These are phyloP conservation scores for Alligator mississippiensis DNA, from an alignment of 2,113 vertebrate genomes.

Conservation along the genomic window DNA sequence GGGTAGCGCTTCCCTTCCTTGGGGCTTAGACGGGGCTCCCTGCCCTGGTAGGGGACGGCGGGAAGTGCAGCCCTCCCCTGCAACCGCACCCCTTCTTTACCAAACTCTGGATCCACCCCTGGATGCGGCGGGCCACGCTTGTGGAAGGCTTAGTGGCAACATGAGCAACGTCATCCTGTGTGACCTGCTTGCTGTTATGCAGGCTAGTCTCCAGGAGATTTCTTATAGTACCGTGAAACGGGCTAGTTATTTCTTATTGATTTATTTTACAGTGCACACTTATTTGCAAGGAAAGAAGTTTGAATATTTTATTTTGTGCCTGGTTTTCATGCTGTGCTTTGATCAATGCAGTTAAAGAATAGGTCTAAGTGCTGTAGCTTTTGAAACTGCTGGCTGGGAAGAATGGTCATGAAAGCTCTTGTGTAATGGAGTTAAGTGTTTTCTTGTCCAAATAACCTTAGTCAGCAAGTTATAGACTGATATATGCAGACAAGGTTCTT, in stretches of 20 bases:
- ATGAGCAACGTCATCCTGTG: not conserved
- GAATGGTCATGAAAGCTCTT: not conserved
- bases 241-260: not conserved
- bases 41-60: no score
- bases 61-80: no score
- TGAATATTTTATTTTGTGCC: not conserved
- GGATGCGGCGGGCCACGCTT: not conserved
- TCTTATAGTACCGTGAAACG: not conserved
- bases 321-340: not conserved
- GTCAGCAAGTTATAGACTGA: no score
- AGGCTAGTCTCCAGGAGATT: slow-evolving; percentile 21
- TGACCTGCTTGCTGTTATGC: slow-evolving; percentile 35
- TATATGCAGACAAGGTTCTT: no score
- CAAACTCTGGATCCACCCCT: not conserved
- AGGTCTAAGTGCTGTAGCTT: not conserved
- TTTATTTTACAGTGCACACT: not conserved
- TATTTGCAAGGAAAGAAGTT: not conserved
- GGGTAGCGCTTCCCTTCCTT: no score
- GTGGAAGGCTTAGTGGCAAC: not conserved
- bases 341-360: not conserved
- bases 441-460: not conserved
- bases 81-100: no score
- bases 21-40: no score
- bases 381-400: not conserved
- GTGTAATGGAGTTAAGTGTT: not conserved